Conservation (phyloP, 2,113 vertebrate genomes). For the Haliaeetus leucogaster region DNA sequence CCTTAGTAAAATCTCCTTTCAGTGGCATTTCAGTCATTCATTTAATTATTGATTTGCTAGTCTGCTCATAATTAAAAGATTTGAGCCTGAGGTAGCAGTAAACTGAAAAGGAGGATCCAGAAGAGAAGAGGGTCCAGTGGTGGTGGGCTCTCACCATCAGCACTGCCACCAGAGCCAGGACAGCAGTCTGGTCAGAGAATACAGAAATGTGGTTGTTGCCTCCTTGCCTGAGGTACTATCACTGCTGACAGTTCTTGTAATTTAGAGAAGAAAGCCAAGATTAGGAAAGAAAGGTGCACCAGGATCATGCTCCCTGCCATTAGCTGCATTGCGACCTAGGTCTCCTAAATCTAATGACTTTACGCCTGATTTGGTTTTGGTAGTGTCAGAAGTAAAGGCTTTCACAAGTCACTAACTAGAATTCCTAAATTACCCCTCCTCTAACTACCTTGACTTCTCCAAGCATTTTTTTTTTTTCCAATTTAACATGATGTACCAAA, state of each 20-base stretch:
- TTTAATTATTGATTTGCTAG: neutral
- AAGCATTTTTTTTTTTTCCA: neutral
- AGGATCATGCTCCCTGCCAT: neutral
- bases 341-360: neutral
- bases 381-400: neutral
- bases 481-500: neutral
- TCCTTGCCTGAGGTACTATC: neutral
- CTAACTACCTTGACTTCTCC: neutral
- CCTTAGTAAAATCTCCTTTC: neutral
- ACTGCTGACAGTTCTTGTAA: neutral
- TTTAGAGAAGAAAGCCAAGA: neutral
- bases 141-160: neutral
- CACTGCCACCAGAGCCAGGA: neutral
- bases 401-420: neutral
- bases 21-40: neutral
- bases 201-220: neutral
- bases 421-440: neutral
- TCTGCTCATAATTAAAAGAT: neutral
- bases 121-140: fast-evolving
- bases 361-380: neutral
- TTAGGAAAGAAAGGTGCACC: neutral
- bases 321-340: fast-evolving
- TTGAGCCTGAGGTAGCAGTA: neutral
- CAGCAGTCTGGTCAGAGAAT: neutral
- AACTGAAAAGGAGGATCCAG: neutral